Evolutionary conservation across 2,113 vertebrate genomes (phyloP), one percentile per base, ranked within the genome.

Genomic region (Gasterosteus aculeatus): DNA sequence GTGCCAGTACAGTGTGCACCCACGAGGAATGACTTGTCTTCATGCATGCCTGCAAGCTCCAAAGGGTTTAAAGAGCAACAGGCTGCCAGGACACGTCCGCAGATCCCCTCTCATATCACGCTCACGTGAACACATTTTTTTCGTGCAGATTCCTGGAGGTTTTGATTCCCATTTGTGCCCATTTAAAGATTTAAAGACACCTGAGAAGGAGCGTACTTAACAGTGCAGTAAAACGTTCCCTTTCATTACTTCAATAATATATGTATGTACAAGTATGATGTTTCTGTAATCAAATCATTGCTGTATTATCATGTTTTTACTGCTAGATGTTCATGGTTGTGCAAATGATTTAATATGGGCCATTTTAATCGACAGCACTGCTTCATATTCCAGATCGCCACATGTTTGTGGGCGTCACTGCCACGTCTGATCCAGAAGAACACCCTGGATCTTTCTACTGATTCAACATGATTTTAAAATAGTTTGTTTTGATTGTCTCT

Each of bases 21-120:
- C 41, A 74, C 16, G 38, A 72, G 54, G 76, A 86, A 85, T 69
- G 77, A 85, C 57, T 75, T 3, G 62, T 69, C 72, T 81, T 82
- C 89, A 75, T 62, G 74, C 88, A 73, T 81, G 87, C 51, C 75
- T 84, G 71, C 72, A 51, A 64, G 11, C 54, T 62, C 68, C 46
- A 75, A 80, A 60, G 19, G 19, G 38, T 67, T 74, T 67, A 72
- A 77, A 72, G 66, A 77, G 80, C 72, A 70, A 71, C 38, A 56
- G 3, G 12, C 56, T 81, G 85, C 60, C 69, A 61, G 72, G 76
- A 76, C 84, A 85, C 42, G 60, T 82, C 75, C 53, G 46, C 72
- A 79, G 19, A 59, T 77, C 51, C 5, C 1, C 61, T 81, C 74
- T 64, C 80, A 78, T 18, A 19, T 47, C n/a, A 26, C 4, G 10